A percentile compares a stretch with the other conserved stretches of the same genome.
Evolutionary conservation across 2,797 vertebrate genomes (phyloP).

Genomic region (Tapirus indicus): DNA sequence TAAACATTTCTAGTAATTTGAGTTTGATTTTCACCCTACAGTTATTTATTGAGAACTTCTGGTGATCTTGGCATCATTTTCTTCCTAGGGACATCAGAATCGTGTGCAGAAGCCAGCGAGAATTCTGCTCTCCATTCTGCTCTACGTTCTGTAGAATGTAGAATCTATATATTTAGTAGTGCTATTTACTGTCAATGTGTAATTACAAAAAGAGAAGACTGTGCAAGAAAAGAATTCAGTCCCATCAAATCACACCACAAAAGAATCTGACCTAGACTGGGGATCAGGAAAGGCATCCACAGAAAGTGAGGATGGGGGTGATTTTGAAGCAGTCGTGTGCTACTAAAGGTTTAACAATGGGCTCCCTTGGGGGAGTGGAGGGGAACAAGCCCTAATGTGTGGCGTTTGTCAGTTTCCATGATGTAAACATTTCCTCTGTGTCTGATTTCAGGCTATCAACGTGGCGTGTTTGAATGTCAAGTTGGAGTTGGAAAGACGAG

Average conservation of each 20-base stretch:
- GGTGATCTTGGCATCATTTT: not conserved
- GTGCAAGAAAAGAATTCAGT: not conserved
- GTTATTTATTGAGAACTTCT: not conserved
- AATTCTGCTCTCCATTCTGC: not conserved
- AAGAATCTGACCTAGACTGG: not conserved
- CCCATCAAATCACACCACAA: not conserved
- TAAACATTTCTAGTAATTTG: not conserved
- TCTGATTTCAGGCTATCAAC: not conserved
- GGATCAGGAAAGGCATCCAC: too few species aligned
- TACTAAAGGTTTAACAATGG: rapidly evolving
- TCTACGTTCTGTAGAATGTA: not conserved
- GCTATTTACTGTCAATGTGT: not conserved
- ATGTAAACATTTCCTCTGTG: not conserved
- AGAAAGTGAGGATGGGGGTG: not conserved
- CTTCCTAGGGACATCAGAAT: too few species aligned
- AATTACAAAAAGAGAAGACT: not conserved
- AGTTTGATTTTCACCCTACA: not conserved
- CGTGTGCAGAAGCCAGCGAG: not conserved
- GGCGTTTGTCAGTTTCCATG: not conserved
- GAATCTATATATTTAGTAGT: too few species aligned
- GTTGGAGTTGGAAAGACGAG: not conserved
- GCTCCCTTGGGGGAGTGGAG: too few species aligned
- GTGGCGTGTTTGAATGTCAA: not conserved
- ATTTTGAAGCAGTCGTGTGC: not conserved
- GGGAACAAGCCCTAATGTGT: rapidly evolving